Percentiles rank a stretch among this genome's conserved stretches.
These are phyloP conservation scores for Poecilia wingei DNA, from an alignment of 2,797 vertebrate genomes.

Conservation along the genomic window DNA sequence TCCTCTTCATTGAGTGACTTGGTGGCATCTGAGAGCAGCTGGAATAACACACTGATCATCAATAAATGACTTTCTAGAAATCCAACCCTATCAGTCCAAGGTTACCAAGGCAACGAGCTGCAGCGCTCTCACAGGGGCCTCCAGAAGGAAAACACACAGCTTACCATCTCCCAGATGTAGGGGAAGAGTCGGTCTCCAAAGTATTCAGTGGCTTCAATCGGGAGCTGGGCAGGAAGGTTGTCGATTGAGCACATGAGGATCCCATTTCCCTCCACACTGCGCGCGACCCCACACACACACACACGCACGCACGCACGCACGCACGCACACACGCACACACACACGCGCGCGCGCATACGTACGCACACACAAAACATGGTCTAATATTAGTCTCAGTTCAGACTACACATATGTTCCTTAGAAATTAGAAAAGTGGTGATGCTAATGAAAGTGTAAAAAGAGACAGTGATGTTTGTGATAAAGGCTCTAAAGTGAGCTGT, in stretches of 20 bases:
- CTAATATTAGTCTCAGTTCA: background rate
- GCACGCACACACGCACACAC: too few relatives aligned
- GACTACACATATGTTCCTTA: background rate
- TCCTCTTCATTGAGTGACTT: conserved; percentile 87
- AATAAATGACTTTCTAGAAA: background rate
- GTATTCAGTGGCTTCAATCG: conserved; percentile 95
- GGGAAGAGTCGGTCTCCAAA: conserved; percentile 95
- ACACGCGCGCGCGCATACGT: too few relatives aligned
- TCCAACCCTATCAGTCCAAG: background rate
- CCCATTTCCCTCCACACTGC: conserved; percentile 92
- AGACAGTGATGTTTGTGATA: background rate
- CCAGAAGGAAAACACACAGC: conserved; percentile 34
- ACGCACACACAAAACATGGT: background rate
- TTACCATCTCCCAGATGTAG: conserved; percentile 98
- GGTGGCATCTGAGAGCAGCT: conserved; percentile 91
- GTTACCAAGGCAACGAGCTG: background rate
- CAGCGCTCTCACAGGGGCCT: conserved; percentile 23
- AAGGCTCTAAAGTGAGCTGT: background rate
- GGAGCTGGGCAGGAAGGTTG: conserved; percentile 96
- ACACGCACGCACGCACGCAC: too few relatives aligned
- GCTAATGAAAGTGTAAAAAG: background rate
- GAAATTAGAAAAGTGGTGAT: background rate
- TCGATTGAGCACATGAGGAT: conserved; percentile 99
- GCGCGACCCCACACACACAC: too few relatives aligned
- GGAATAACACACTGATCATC: conserved; percentile 22